Conservation (phyloP, 2,113 vertebrate genomes). For the Tragelaphus buxtoni region DNA sequence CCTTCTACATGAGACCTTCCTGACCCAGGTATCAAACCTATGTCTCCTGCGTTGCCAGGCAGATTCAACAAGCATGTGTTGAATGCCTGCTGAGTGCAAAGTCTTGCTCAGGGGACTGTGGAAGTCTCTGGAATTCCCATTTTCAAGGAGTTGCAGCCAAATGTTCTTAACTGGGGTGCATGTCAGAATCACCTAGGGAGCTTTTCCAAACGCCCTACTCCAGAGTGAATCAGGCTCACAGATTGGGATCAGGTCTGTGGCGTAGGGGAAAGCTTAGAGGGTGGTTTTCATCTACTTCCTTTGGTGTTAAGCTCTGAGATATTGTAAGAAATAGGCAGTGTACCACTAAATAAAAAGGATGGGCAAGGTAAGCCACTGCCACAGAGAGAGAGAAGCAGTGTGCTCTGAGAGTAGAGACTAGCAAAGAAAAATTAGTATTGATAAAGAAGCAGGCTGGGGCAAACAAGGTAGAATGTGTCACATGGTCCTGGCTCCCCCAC, state of each 20-base stretch:
- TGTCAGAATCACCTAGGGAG: neutral
- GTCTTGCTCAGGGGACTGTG: neutral
- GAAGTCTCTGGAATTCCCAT: neutral
- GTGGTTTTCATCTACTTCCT: neutral
- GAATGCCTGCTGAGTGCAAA: neutral
- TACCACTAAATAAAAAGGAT: neutral
- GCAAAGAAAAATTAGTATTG: neutral
- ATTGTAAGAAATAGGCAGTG: neutral
- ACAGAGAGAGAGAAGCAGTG: neutral
- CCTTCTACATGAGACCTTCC: neutral
- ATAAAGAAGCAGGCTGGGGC: neutral
- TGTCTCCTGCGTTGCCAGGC: neutral
- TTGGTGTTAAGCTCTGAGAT: neutral
- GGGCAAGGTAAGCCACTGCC: neutral
- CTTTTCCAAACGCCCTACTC: neutral
- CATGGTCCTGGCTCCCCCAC: too few relatives aligned
- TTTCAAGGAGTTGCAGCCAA: neutral
- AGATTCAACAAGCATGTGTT: neutral
- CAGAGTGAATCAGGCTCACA: neutral
- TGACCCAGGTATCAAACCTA: neutral
- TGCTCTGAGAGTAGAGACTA: neutral
- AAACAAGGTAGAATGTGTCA: neutral
- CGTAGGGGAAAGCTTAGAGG: neutral
- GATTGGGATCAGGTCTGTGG: neutral
- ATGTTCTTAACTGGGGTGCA: neutral